A percentile compares a stretch with the other conserved stretches of the same genome.
Evolutionary conservation across 2,113 vertebrate species (phyloP).

Genomic region (Echinops telfairi): DNA sequence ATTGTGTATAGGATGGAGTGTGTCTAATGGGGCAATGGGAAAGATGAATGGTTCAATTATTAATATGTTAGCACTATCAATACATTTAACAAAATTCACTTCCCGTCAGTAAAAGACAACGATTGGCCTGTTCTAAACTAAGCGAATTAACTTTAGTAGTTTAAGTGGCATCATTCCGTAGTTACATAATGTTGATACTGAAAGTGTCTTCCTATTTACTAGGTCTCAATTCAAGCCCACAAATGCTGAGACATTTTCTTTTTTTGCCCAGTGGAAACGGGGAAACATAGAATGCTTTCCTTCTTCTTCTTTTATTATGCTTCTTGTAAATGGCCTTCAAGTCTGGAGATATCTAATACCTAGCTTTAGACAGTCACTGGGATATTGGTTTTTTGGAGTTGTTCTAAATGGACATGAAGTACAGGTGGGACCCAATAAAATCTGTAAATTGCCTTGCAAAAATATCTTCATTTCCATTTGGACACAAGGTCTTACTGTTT

Average conservation of each 20-base stretch:
- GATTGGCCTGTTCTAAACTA: constrained; percentile 77
- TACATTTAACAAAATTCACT: constrained; percentile 81
- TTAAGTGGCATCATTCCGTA: constrained; percentile 19
- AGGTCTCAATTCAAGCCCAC: background rate
- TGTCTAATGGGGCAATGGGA: constrained; percentile 52
- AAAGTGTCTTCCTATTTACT: background rate
- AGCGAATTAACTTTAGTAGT: constrained; percentile 65
- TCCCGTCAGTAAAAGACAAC: constrained; percentile 70
- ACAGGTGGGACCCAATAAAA: background rate
- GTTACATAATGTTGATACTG: constrained; percentile 36
- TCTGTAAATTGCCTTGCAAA: background rate
- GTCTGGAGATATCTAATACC: constrained; percentile 5
- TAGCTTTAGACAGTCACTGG: background rate
- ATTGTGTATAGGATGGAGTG: constrained; percentile 32
- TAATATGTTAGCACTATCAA: constrained; percentile 79
- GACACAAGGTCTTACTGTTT: background rate
- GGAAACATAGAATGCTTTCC: constrained; percentile 30
- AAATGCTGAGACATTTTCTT: background rate
- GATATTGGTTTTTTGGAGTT: constrained; percentile 14
- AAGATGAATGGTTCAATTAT: constrained; percentile 83
- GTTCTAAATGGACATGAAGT: background rate
- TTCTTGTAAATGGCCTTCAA: constrained; percentile 27
- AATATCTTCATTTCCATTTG: background rate
- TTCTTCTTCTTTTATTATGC: background rate
- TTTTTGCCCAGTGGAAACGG: constrained; percentile 46